Evolutionary conservation across 2,888 invertebrate species (phyloP), one percentile per base, ranked within the genome.

Genomic region (Drosophila neonasuta): DNA sequence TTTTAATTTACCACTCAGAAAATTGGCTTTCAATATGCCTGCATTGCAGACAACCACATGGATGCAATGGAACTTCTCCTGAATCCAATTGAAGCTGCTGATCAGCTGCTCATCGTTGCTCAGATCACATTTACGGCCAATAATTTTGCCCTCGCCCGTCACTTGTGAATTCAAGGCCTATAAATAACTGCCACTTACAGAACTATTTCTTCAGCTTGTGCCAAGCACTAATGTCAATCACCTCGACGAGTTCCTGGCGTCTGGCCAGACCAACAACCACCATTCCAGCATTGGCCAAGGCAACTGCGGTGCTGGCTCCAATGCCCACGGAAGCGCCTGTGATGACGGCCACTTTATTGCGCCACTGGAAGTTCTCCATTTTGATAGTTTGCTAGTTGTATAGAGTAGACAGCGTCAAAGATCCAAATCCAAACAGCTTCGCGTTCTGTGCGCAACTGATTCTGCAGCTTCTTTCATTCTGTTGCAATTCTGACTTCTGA

Each of bases 231-330:
- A 15, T 9, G 32, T 8, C 6, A 17, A 13, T 46, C 64, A 91
- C 92, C 88, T 92, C 87, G 34, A 93, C 91, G 57, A 90, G 88
- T 48, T 92, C 90, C 1, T 88, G 82, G 34, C 92, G 91, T 57
- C 93, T 88, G 3, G 92, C 92, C 61, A 93, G 89, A 2, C 93
- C 93, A 3, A 93, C 90, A 0, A 93, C 93, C 49, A 89, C 89
- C 89, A 93, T 79, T 9, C 92, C 93, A 9, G 89, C 86, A 74
- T 91, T 89, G 17, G 91, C 91, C 55, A 92, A 72, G 15, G 82
- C 77, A 20, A 89, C 62, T 6, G 91, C 89, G 11, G 91, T 89
- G 61, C 87, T 87, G 0, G 91, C 91, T 20, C 92, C 92, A 32
- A 92, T 92, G 17, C 92, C 92, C 11, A 88, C 87, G 68, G 91